Evolutionary conservation across 2,113 vertebrate genomes (phyloP), one percentile per base, ranked within the genome.

Genomic region (Odocoileus hemionus): DNA sequence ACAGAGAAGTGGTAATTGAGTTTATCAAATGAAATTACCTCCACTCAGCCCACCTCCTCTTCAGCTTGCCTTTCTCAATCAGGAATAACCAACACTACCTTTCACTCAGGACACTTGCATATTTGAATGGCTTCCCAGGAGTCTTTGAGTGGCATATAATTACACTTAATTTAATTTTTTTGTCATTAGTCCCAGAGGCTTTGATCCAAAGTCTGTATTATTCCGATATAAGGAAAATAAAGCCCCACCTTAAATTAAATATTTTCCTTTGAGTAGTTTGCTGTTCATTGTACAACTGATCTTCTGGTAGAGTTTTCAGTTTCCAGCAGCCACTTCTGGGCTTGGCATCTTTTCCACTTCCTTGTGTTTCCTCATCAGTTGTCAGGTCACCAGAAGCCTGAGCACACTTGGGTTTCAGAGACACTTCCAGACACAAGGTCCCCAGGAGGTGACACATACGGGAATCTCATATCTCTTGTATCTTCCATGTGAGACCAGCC

Each of bases 101-200:
- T 97, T 98, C 98, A 97, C 97, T 96, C 97, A 95, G 97, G 80
- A 96, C 97, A 96, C 96, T 98, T 98, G 97, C 97, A 93, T 97
- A 98, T 98, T 97, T 98, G 95, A 97, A 98, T 98, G 96, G 96
- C 97, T 90, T 97, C 97, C 98, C 97, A 97, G 98, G 98, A 98
- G 98, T 98, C 98, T 96, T 97, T 98, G 97, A 99, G 98, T 98
- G 98, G 97, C 89, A 95, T 96, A 95, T 98, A 98, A 99, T 98
- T 98, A 97, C 54, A 61, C 89, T 98, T 98, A 98, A 98, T 95
- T 86, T 95, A 98, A 98, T 99, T 98, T 98, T 98, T 98, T 98
- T 98, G 96, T 98, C 98, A 98, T 99, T 98, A 99, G 98, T 98
- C 89, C 96, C 97, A 95, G 88, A 97, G 97, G 97, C 98, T 99